These are phyloP conservation scores for Agapornis roseicollis DNA, from an alignment of 2,113 vertebrate species.

Conservation along the genomic window DNA sequence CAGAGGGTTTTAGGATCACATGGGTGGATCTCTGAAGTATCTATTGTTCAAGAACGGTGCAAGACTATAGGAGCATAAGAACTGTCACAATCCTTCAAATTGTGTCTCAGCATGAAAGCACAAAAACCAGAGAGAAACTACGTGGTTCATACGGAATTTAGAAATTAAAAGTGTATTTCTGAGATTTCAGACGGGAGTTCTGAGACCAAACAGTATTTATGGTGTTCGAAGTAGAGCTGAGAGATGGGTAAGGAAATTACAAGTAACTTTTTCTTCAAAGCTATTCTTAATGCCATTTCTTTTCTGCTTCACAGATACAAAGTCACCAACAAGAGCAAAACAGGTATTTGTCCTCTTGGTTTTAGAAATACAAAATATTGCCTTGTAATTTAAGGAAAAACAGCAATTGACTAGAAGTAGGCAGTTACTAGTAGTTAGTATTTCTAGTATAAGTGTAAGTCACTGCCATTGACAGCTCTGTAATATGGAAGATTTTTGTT, in stretches of 20 bases:
- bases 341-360: slow-evolving; percentile 76
- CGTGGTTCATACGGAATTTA: background rate
- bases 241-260: background rate
- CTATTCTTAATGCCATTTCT: background rate
- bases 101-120: background rate
- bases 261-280: background rate
- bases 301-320: slow-evolving; percentile 72
- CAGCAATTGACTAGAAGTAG: background rate
- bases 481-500: background rate
- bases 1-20: background rate
- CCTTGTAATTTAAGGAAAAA: background rate
- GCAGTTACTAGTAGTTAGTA: background rate
- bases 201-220: background rate
- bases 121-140: background rate
- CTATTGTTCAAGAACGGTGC: background rate
- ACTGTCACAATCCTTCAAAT: background rate
- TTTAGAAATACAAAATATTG: slow-evolving; percentile 9
- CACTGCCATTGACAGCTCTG: background rate
- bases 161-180: background rate
- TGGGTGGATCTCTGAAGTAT: background rate
- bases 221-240: background rate
- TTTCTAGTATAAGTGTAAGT: background rate
- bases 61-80: background rate
- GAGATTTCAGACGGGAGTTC: background rate
- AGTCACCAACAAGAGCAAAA: slow-evolving; percentile 72